These are phyloP conservation scores for Alexandromys fortis DNA, from an alignment of 2,113 vertebrate genomes.

Conservation along the genomic window DNA sequence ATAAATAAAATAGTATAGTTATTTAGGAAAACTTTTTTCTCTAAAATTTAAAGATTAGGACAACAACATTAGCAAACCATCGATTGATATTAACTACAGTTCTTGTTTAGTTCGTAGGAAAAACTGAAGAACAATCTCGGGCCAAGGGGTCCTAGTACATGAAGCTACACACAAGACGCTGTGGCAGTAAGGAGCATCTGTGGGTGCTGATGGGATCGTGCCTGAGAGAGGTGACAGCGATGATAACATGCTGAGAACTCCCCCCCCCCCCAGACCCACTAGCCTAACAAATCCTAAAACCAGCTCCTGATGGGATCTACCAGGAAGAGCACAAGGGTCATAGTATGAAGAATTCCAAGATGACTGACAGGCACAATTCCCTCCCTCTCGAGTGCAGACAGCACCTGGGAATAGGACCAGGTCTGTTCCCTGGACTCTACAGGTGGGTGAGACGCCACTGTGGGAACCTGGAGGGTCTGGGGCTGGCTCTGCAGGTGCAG, in stretches of 20 bases:
- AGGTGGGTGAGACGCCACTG: accelerated
- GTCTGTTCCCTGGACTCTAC: background rate
- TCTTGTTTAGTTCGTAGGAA: constrained; percentile 18
- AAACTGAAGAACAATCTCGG: background rate
- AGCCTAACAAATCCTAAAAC: background rate
- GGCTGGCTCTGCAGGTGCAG: background rate
- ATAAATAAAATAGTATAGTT: background rate
- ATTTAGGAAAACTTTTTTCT: constrained; percentile 25
- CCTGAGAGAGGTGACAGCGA: background rate
- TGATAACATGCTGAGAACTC: background rate
- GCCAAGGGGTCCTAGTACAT: background rate
- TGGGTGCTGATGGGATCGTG: background rate
- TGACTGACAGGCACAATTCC: background rate
- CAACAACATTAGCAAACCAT: background rate
- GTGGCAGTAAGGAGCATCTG: background rate
- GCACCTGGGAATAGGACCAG: background rate
- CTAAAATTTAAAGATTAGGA: background rate
- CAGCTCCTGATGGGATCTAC: background rate
- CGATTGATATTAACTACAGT: background rate
- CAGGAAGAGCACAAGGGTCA: background rate
- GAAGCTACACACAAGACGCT: background rate
- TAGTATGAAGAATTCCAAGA: background rate
- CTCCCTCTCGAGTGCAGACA: no score
- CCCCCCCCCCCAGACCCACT: background rate
- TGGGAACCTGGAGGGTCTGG: background rate